Conservation (phyloP, 2,888 invertebrate species). For the Apamea monoglypha region DNA sequence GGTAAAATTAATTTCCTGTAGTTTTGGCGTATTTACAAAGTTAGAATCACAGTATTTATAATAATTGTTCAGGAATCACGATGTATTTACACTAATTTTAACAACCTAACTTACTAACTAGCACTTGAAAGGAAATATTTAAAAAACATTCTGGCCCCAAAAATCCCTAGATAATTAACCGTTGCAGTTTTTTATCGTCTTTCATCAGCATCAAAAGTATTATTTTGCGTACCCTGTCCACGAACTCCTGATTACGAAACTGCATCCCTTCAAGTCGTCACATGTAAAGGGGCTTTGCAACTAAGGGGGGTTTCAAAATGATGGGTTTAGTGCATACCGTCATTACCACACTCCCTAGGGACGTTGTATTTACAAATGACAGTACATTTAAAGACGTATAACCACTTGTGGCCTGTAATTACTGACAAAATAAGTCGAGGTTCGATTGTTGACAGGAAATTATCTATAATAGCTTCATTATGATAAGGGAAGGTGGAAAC, state of each 20-base stretch:
- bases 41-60: too few relatives aligned
- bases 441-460: slow-evolving; percentile 46
- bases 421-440: slow-evolving; percentile 15
- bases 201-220: neutral
- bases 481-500: neutral
- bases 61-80: neutral
- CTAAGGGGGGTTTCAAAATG: slow-evolving; percentile 45
- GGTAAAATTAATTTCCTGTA: neutral
- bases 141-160: neutral
- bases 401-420: slow-evolving; percentile 43
- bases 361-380: slow-evolving; percentile 54
- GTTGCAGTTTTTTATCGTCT: neutral
- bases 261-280: slow-evolving; percentile 17
- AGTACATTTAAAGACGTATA: slow-evolving; percentile 33
- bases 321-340: slow-evolving; percentile 40
- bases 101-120: neutral
- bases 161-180: neutral
- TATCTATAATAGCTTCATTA: slow-evolving; percentile 54
- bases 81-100: neutral
- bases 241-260: neutral
- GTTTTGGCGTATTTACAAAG: too few relatives aligned
- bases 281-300: slow-evolving; percentile 43
- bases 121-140: neutral
- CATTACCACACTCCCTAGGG: slow-evolving; percentile 43
- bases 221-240: neutral